Evolutionary conservation across 2,797 vertebrate species (phyloP), one percentile per base, ranked within the genome.

Genomic region (Triplophysa bombifrons): DNA sequence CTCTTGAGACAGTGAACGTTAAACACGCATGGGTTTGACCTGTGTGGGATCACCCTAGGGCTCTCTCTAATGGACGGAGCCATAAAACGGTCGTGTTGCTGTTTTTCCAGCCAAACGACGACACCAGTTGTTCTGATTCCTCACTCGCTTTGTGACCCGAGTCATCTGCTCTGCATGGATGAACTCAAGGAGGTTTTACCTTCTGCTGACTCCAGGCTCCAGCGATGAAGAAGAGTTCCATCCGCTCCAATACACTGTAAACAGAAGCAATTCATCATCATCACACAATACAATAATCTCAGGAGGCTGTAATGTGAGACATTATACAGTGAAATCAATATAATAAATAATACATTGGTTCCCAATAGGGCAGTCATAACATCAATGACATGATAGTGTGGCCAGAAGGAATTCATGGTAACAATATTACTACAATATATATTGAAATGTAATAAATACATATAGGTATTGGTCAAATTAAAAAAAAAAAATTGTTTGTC

Each of bases 101-200:
- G 89, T 91, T 90, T 92, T 88, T 84, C 88, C 86, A 80, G 87
- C 82, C 85, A 82, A 88, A 88, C 87, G 86, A 86, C 76, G 85
- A 89, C 89, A 91, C 87, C 91, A 93, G 90, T 91, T 92, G 92
- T 91, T 90, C 86, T 63, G 83, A 84, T 86, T 88, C 83, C 83
- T 92, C 87, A 87, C 82, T 69, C 6, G 41, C 86, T 88, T 89
- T 88, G 90, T 90, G 86, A 85, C 38, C 85, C 80, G 90, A 91
- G 87, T 88, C 83, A 89, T 89, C 87, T 79, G 80, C 82, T 85
- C 78, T 84, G 83, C 84, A 84, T 80, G 34, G 81, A 84, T 65
- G 86, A 82, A 71, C 74, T 84, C 64, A 67, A 20, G 84, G 85
- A 84, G 84, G 83, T 83, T 69, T 88, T 86, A 87, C 89, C 77